Conservation (phyloP, 2,888 invertebrate species). For the Orthonevra nobilis region DNA sequence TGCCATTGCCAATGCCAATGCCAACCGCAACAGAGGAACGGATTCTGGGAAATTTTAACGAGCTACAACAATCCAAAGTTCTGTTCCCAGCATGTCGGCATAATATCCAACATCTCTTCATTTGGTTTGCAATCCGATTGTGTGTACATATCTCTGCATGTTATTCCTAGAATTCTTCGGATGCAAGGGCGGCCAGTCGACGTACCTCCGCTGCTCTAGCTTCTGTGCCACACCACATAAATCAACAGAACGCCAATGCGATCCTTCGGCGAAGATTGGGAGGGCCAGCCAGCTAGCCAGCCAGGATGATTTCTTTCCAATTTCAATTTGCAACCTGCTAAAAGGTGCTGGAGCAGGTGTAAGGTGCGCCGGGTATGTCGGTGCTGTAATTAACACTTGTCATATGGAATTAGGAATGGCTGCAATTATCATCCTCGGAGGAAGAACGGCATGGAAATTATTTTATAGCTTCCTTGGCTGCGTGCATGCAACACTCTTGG, state of each 20-base stretch:
- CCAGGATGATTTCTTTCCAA: conserved; percentile 60
- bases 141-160: conserved; percentile 13
- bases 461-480: conserved; percentile 60
- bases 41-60: conserved; percentile 68
- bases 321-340: conserved; percentile 66
- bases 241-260: conserved; percentile 51
- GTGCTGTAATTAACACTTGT: conserved; percentile 69
- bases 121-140: conserved; percentile 39
- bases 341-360: conserved; percentile 61
- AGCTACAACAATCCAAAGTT: conserved; percentile 55
- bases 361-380: conserved; percentile 63
- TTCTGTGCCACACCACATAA: conserved; percentile 63
- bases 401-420: conserved; percentile 63
- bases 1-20: conserved; percentile 1
- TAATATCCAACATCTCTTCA: conserved; percentile 42
- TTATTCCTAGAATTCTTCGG: conserved; percentile 47
- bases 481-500: conserved; percentile 4
- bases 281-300: conserved; percentile 20
- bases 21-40: conserved; percentile 20
- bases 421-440: conserved; percentile 57
- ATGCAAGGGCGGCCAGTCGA: conserved; percentile 16
- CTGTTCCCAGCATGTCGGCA: conserved; percentile 59
- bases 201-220: conserved; percentile 55
- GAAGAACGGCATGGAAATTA: conserved; percentile 54
- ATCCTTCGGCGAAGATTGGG: conserved; percentile 49